Percentiles rank a stretch among this genome's conserved stretches.
Evolutionary conservation across 2,888 invertebrate species (phyloP).

Genomic region (Synanthedon vespiformis): DNA sequence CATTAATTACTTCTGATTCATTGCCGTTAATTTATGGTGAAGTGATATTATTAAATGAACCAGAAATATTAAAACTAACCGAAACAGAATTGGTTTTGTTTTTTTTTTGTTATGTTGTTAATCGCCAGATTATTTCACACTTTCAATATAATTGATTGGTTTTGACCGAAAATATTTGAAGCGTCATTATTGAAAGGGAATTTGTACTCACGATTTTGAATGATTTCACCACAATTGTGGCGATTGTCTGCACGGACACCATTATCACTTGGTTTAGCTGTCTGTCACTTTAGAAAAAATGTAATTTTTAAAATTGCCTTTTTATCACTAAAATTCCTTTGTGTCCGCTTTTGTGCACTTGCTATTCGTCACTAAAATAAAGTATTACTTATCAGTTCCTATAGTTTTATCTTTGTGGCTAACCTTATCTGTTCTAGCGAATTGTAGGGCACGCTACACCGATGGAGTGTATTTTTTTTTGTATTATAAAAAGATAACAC

Average conservation of each 20-base stretch:
- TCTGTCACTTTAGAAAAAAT: background rate
- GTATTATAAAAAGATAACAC: no score
- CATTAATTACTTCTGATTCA: background rate
- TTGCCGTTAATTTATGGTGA: background rate
- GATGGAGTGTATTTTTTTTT: background rate
- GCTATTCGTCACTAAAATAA: constrained; percentile 44
- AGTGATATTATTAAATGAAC: no score
- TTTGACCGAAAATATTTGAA: constrained; percentile 1
- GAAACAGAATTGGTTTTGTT: background rate
- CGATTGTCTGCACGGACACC: constrained; percentile 86
- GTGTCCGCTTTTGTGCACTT: constrained; percentile 42
- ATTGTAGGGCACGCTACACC: constrained; percentile 47
- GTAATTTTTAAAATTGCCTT: constrained; percentile 5
- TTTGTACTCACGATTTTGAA: constrained; percentile 81
- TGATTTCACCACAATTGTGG: constrained; percentile 82
- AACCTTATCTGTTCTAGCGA: constrained; percentile 59
- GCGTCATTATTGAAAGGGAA: background rate
- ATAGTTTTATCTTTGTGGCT: constrained; percentile 41
- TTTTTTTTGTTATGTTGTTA: background rate
- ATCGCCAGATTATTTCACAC: background rate
- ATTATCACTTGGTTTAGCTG: constrained; percentile 61
- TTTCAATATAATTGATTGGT: constrained; percentile 6
- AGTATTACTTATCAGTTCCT: constrained; percentile 35
- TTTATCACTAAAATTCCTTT: constrained; percentile 23
- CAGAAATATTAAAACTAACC: no score